Percentiles rank a stretch among this genome's conserved stretches.
Evolutionary conservation across 92 coral and sea anemone genomes (phyloP).

Genomic region (Bergia puertoricense): DNA sequence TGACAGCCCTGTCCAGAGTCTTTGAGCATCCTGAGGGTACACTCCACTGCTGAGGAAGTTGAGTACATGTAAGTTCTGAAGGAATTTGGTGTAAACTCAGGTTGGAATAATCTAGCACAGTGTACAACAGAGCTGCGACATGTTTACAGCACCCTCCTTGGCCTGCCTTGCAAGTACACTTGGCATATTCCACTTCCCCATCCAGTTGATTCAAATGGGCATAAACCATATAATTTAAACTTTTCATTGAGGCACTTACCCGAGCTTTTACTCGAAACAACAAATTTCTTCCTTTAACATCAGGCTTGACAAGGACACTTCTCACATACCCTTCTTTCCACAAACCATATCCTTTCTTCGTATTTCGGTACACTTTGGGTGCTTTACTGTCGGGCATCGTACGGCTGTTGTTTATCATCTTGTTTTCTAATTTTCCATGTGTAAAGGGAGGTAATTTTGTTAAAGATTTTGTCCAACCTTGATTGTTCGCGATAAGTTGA

Average conservation of each 20-base stretch:
- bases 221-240: constrained; percentile 10
- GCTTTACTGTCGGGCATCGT: constrained; percentile 14
- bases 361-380: constrained; percentile 15
- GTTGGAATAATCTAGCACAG: too few species aligned
- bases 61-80: too few species aligned
- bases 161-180: background rate
- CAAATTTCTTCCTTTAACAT: constrained; percentile 2
- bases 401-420: background rate
- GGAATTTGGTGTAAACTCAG: too few species aligned
- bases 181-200: constrained; percentile 27
- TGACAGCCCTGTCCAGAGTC: too few species aligned
- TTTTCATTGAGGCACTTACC: constrained; percentile 34
- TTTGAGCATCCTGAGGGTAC: too few species aligned
- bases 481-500: background rate
- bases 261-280: constrained; percentile 24
- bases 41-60: too few species aligned
- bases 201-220: constrained; percentile 17
- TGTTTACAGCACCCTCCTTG: too few species aligned
- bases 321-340: constrained; percentile 35
- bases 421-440: background rate
- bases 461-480: constrained; percentile 6
- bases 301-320: constrained; percentile 1
- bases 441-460: constrained; percentile 6
- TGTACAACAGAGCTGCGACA: too few species aligned
- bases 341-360: constrained; percentile 25